These are phyloP conservation scores for Harmothoe impar DNA, from an alignment of 2,888 invertebrate species.

Conservation along the genomic window DNA sequence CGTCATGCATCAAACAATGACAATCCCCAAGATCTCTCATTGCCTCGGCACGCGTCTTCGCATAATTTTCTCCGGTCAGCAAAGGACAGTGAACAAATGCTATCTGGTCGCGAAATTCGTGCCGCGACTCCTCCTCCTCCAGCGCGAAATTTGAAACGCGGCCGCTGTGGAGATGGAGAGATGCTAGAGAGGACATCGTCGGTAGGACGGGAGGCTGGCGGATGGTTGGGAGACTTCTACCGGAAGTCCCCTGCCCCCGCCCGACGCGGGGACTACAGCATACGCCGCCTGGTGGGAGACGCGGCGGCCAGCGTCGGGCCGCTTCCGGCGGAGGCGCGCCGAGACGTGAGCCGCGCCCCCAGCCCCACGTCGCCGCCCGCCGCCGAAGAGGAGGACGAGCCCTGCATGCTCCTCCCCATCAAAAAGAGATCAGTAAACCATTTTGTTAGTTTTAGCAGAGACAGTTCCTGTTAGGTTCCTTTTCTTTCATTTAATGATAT, in stretches of 20 bases:
- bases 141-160: not conserved
- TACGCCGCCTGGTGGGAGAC: constrained; percentile 7
- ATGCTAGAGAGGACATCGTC: not conserved
- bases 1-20: not conserved
- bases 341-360: not conserved
- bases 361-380: not conserved
- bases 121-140: not conserved
- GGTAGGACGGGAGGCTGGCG: not conserved
- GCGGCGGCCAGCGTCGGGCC: not conserved
- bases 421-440: constrained; percentile 48
- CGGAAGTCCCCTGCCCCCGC: not conserved
- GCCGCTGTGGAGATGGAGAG: not conserved
- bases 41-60: not conserved
- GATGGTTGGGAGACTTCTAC: not conserved
- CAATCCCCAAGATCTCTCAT: not conserved
- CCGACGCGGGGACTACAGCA: not conserved
- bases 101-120: no score
- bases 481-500: not conserved
- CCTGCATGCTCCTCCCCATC: constrained; percentile 18
- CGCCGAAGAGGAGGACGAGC: not conserved
- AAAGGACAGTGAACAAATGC: no score
- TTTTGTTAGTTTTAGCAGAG: not conserved
- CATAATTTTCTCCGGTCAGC: no score
- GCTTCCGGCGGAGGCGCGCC: not conserved
- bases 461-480: not conserved